Conservation (phyloP, 2,113 vertebrate genomes). For the Bufo bufo region DNA sequence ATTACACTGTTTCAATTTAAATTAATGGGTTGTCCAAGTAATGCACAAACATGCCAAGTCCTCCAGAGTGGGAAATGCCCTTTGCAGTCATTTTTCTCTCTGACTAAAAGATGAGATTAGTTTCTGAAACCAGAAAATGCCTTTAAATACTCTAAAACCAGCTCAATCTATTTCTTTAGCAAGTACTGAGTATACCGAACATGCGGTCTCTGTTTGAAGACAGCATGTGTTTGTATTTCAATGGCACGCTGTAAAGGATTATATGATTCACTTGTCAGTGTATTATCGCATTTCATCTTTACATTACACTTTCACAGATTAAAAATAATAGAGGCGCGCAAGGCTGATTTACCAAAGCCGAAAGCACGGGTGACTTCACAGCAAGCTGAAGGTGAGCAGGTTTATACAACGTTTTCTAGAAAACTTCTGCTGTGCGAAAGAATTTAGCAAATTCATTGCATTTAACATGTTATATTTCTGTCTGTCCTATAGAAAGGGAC, state of each 20-base stretch:
- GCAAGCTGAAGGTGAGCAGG: not conserved
- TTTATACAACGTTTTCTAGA: not conserved
- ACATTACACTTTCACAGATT: slow-evolving; percentile 8
- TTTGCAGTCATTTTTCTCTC: not conserved
- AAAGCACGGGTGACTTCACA: not conserved
- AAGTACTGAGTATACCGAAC: not conserved
- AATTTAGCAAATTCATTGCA: not conserved
- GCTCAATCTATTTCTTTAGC: not conserved
- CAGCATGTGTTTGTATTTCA: not conserved
- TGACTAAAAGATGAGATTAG: not conserved
- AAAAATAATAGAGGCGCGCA: slow-evolving; percentile 40
- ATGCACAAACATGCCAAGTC: not conserved
- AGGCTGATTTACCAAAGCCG: not conserved
- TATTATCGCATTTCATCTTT: slow-evolving; percentile 31
- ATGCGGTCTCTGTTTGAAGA: not conserved
- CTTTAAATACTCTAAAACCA: not conserved
- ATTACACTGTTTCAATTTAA: not conserved
- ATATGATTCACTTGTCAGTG: slow-evolving; percentile 19
- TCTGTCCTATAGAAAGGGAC: not conserved
- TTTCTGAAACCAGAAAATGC: not conserved
- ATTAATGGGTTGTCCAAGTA: not conserved
- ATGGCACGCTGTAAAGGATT: not conserved
- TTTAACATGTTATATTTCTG: not conserved
- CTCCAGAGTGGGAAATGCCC: not conserved
- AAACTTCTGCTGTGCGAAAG: not conserved